phyloP scores from a whole-genome alignment of 2,797 vertebrate species.

The Peromyscus attwateri region DNA sequence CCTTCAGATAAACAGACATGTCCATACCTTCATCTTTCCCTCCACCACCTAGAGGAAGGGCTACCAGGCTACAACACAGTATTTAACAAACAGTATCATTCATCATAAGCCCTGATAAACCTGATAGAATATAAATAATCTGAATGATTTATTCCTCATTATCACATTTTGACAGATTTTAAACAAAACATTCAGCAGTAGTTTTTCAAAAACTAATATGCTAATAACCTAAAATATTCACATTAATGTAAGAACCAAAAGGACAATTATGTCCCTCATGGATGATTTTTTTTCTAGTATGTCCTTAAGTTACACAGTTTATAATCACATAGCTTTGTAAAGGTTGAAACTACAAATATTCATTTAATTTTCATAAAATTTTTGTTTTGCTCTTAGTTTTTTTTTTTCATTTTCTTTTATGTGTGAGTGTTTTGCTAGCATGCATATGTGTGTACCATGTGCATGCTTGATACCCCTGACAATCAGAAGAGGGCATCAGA shows the following conservation, averaged over 20 bases:
- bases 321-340: not conserved
- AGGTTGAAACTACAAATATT: not conserved
- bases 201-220: not conserved
- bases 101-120: not conserved
- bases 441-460: no score
- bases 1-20: not conserved
- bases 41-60: not conserved
- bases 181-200: not conserved
- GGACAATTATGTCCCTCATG: not conserved
- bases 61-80: not conserved
- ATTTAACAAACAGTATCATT: not conserved
- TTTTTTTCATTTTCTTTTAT: not conserved
- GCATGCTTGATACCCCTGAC: not conserved
- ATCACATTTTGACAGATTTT: not conserved
- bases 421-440: not conserved
- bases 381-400: not conserved
- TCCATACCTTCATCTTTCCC: not conserved
- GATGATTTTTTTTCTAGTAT: not conserved
- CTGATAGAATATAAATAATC: not conserved
- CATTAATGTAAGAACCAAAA: not conserved
- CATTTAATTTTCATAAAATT: not conserved
- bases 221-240: not conserved
- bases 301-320: not conserved
- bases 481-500: not conserved
- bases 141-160: not conserved